These are phyloP conservation scores for Anadara kagoshimensis DNA, from an alignment of 1,140 invertebrate species.

Conservation along the genomic window DNA sequence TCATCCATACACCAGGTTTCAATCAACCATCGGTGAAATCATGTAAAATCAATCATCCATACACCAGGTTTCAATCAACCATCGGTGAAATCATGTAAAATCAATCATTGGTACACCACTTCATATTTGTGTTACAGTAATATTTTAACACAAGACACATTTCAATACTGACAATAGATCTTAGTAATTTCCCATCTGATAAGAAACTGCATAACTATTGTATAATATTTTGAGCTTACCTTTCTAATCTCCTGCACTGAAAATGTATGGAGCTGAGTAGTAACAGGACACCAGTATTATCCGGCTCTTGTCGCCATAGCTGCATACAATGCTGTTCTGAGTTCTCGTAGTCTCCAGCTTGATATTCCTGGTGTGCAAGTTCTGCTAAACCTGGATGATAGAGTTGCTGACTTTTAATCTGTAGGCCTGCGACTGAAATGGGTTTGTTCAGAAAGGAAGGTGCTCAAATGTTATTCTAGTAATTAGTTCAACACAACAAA, in stretches of 20 bases:
- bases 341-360: slow-evolving; percentile 98
- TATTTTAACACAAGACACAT: too few species aligned
- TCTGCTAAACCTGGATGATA: slow-evolving; percentile 80
- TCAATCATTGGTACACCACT: too few species aligned
- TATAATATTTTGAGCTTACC: slow-evolving; percentile 80
- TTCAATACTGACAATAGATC: too few species aligned
- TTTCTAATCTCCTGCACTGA: slow-evolving; percentile 96
- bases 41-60: too few species aligned
- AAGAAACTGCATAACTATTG: too few species aligned
- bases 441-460: background rate
- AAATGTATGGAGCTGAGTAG: slow-evolving; percentile 99
- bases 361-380: slow-evolving; percentile 97
- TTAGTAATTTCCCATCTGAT: too few species aligned
- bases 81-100: too few species aligned
- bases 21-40: too few species aligned
- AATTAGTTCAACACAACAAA: background rate
- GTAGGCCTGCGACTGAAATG: background rate
- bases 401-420: background rate
- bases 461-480: background rate
- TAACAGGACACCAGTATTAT: slow-evolving; percentile 96
- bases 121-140: too few species aligned
- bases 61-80: too few species aligned
- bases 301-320: slow-evolving; percentile 96
- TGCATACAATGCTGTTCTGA: slow-evolving; percentile 99
- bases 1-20: too few species aligned